Conservation (phyloP, 2,888 invertebrate species). For the Philhelius pedissequus region DNA sequence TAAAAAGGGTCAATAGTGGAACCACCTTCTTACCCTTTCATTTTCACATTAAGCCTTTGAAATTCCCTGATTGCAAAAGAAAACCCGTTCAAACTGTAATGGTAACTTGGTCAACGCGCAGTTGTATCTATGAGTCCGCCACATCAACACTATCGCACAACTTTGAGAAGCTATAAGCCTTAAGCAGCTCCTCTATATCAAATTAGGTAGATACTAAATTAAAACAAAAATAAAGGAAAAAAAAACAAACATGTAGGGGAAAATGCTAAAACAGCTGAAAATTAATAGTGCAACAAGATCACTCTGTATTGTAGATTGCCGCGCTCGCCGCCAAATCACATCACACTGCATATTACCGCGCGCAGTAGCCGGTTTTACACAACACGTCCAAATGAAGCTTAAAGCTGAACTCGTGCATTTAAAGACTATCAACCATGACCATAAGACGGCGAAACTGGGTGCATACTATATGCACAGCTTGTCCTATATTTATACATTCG, state of each 20-base stretch:
- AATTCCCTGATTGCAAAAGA: constrained; percentile 13
- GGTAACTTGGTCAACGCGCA: constrained; percentile 9
- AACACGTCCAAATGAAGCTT: constrained; percentile 31
- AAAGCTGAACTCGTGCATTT: constrained; percentile 39
- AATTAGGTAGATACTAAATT: neutral
- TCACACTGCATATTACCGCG: neutral
- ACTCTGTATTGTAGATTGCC: constrained; percentile 25
- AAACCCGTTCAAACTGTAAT: constrained; percentile 24
- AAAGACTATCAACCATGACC: constrained; percentile 59
- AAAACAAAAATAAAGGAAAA: neutral
- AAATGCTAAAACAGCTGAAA: constrained; percentile 43
- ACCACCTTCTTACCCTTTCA: constrained; percentile 11
- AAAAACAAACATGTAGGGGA: neutral
- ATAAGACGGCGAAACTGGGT: constrained; percentile 41
- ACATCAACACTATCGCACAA: neutral
- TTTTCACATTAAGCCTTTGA: constrained; percentile 4
- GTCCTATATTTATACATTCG: constrained; percentile 31
- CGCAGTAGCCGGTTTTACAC: constrained; percentile 46
- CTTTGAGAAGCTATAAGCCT: neutral
- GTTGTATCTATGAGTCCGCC: neutral
- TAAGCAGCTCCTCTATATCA: neutral
- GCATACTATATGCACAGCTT: constrained; percentile 1
- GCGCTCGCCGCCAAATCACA: neutral
- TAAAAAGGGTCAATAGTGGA: constrained; percentile 34
- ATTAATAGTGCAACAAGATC: constrained; percentile 64